Conservation (phyloP, 2,888 invertebrate genomes). For the Amphipyra tragopoginis region DNA sequence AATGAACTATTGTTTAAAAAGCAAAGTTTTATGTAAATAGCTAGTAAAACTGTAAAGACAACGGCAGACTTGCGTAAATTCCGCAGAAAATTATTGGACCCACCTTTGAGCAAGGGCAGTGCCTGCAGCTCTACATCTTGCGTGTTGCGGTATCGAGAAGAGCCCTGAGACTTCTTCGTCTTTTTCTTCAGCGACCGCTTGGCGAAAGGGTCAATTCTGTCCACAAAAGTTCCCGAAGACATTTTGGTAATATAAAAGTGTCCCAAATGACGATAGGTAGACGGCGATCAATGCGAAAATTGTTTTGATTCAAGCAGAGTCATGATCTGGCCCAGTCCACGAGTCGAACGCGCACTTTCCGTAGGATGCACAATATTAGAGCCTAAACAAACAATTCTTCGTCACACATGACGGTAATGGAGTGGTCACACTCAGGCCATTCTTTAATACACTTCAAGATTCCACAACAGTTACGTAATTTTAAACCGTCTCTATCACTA, state of each 20-base stretch:
- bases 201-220: conserved; percentile 99
- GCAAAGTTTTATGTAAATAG: conserved; percentile 12
- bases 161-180: conserved; percentile 99
- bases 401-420: conserved; percentile 90
- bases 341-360: conserved; percentile 87
- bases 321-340: conserved; percentile 88
- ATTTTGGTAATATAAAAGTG: conserved; percentile 89
- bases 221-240: conserved; percentile 97
- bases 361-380: conserved; percentile 88
- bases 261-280: conserved; percentile 87
- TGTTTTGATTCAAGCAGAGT: conserved; percentile 87
- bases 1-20: conserved; percentile 18
- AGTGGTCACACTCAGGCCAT: conserved; percentile 90
- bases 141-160: conserved; percentile 99
- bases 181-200: conserved; percentile 99
- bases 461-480: conserved; percentile 90
- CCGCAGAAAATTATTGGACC: conserved; percentile 65
- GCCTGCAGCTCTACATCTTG: conserved; percentile 99
- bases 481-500: conserved; percentile 87
- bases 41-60: conserved; percentile 15
- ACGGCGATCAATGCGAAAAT: conserved; percentile 87
- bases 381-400: conserved; percentile 90
- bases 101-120: conserved; percentile 99
- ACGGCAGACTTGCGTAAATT: conserved; percentile 21
- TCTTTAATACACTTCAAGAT: conserved; percentile 88